phyloP scores from a whole-genome alignment of 37 sponge, comb jelly and placozoan genomes.

The Ephydatia muelleri region DNA sequence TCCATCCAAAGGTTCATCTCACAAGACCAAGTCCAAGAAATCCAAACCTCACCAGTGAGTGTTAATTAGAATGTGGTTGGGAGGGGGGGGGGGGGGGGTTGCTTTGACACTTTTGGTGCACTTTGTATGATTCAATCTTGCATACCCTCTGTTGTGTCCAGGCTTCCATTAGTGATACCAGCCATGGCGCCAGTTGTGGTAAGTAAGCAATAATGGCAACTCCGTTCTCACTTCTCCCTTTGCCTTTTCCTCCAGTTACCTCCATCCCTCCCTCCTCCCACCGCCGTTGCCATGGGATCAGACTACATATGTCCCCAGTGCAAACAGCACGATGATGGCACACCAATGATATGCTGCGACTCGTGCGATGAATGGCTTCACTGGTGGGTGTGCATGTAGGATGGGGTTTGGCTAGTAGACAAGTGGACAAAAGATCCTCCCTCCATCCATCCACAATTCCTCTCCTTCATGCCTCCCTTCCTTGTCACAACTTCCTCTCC shows the following conservation, averaged over 20 bases:
- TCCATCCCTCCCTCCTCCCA: background rate
- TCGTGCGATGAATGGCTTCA: slow-evolving; percentile 81
- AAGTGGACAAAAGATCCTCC: too few relatives aligned
- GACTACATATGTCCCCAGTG: slow-evolving; percentile 68
- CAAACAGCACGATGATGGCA: slow-evolving; percentile 72
- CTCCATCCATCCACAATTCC: too few relatives aligned
- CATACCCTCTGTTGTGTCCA: background rate
- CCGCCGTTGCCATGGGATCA: too few relatives aligned
- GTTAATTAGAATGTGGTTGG: too few relatives aligned
- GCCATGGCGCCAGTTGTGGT: background rate
- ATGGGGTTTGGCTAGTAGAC: too few relatives aligned
- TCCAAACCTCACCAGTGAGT: too few relatives aligned
- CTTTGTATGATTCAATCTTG: slow-evolving; percentile 32
- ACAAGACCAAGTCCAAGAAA: too few relatives aligned
- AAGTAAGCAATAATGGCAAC: background rate
- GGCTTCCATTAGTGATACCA: background rate
- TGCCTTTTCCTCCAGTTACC: background rate
- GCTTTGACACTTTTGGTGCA: slow-evolving; percentile 71
- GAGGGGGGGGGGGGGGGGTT: too few relatives aligned
- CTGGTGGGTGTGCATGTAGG: slow-evolving; percentile 76
- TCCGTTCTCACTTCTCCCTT: background rate
- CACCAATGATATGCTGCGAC: slow-evolving; percentile 92
- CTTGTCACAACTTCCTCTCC: too few relatives aligned
- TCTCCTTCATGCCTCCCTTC: too few relatives aligned
- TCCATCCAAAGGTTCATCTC: too few relatives aligned